A percentile compares a stretch with the other conserved stretches of the same genome.
phyloP scores from a whole-genome alignment of 1,140 invertebrate species.

The Zeugodacus cucurbitae region DNA sequence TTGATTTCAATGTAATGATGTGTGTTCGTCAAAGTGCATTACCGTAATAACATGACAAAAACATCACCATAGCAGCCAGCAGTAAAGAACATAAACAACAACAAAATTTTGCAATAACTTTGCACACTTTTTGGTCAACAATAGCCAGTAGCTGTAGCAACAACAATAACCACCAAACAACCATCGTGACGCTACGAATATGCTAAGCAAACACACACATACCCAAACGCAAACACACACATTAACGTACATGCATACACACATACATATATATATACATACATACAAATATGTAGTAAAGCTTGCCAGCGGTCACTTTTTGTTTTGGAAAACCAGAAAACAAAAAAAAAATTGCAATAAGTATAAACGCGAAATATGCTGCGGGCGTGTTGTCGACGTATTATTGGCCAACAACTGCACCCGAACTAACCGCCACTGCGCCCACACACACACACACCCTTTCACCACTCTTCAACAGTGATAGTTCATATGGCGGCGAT shows the following conservation, averaged over 20 bases:
- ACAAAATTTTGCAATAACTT: neutral
- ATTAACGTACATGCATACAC: neutral
- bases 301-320: neutral
- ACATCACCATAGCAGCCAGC: slow-evolving; percentile 3
- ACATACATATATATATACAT: neutral
- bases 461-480: too few relatives aligned
- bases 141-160: neutral
- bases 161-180: neutral
- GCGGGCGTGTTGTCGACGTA: neutral
- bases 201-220: neutral
- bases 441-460: neutral
- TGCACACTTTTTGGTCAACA: neutral
- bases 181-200: neutral
- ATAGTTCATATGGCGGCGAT: neutral
- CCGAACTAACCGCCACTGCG: neutral
- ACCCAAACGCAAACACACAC: too few relatives aligned
- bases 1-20: neutral
- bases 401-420: neutral
- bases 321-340: neutral
- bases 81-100: neutral
- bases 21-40: neutral
- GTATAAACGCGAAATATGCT: slow-evolving; percentile 21
- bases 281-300: neutral
- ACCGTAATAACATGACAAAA: slow-evolving; percentile 17
- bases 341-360: neutral